These are phyloP conservation scores for Polyommatus icarus DNA, from an alignment of 2,888 invertebrate genomes.

Conservation along the genomic window DNA sequence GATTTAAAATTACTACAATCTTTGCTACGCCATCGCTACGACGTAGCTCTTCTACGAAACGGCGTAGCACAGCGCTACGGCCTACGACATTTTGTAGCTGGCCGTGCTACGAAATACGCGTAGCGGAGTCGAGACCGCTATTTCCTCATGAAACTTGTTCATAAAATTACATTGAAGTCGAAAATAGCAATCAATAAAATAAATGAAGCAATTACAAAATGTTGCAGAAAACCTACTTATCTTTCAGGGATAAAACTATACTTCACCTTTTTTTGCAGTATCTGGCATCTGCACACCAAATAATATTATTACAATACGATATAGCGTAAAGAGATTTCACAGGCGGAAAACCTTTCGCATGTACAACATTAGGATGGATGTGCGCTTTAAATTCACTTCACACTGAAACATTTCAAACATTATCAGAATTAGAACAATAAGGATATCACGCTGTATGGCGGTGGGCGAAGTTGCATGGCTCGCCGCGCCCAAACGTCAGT, in stretches of 20 bases:
- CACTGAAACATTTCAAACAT: background rate
- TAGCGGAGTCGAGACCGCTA: background rate
- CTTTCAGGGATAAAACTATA: too few species aligned
- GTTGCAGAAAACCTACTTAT: too few species aligned
- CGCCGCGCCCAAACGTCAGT: constrained; percentile 12
- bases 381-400: background rate
- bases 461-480: background rate
- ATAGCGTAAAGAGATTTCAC: too few species aligned
- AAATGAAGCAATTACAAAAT: too few species aligned
- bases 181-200: too few species aligned
- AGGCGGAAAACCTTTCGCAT: too few species aligned
- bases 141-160: background rate
- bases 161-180: too few species aligned
- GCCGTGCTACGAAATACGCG: background rate
- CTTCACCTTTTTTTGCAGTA: too few species aligned
- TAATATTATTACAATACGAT: too few species aligned
- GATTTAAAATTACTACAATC: background rate
- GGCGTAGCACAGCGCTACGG: background rate
- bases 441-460: background rate
- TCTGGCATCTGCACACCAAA: too few species aligned
- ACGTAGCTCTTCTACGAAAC: background rate
- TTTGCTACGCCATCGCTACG: background rate
- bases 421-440: background rate
- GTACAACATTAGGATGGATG: too few species aligned
- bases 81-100: background rate